phyloP scores from a whole-genome alignment of 2,797 vertebrate genomes.

The Tachyglossus aculeatus region DNA sequence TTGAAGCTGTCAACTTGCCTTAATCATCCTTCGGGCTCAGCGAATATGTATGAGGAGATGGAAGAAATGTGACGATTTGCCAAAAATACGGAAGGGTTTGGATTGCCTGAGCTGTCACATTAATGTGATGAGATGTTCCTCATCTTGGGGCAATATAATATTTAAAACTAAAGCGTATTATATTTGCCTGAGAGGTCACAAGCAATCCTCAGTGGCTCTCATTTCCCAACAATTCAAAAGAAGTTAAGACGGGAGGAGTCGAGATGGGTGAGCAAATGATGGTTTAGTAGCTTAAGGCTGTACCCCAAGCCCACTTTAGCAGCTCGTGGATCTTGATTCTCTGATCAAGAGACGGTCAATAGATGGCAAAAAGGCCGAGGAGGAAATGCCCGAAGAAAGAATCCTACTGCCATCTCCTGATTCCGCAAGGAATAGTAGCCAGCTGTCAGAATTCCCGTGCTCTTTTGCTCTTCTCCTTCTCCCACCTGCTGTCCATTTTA shows the following conservation, averaged over 20 bases:
- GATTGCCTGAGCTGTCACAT: not conserved
- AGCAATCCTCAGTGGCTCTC: not conserved
- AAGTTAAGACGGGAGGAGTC: not conserved
- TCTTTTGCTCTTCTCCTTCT: no score
- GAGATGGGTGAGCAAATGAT: not conserved
- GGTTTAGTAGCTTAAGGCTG: not conserved
- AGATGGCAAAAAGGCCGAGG: not conserved
- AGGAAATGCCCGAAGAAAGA: no score
- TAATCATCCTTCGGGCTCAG: not conserved
- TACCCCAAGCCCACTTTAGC: not conserved
- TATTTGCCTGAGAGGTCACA: not conserved
- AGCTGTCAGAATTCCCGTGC: no score
- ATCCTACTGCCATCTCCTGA: no score
- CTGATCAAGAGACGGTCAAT: not conserved
- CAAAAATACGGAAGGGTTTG: not conserved
- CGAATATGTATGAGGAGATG: not conserved
- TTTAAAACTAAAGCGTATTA: constrained; percentile 17
- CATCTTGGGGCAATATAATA: not conserved
- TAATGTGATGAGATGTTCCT: not conserved
- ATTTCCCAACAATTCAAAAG: not conserved
- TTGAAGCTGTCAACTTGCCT: not conserved
- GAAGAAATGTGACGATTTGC: not conserved
- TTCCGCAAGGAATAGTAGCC: no score
- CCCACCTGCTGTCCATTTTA: no score
- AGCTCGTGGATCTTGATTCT: not conserved